Evolutionary conservation across 2,113 vertebrate species (phyloP).

Genomic region (Ciconia boyciana): DNA sequence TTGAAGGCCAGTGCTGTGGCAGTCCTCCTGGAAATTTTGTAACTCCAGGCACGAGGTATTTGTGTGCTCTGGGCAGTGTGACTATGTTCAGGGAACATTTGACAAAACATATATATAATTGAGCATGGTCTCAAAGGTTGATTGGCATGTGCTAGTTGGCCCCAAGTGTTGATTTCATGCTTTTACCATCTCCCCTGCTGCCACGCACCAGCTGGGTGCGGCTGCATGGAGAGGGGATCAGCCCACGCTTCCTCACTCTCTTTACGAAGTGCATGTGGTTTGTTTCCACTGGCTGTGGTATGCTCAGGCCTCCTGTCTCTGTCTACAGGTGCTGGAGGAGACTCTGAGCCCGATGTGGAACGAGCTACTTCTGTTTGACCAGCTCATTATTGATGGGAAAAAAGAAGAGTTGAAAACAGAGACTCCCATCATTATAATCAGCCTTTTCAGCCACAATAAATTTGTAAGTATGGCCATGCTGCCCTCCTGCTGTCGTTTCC

Average conservation of each 20-base stretch:
- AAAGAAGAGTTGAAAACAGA: slow-evolving; percentile 85
- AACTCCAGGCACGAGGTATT: background rate
- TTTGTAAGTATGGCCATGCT: slow-evolving; percentile 72
- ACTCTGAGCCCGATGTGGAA: slow-evolving; percentile 91
- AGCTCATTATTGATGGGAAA: slow-evolving; percentile 86
- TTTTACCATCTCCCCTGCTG: background rate
- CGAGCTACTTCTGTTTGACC: slow-evolving; percentile 87
- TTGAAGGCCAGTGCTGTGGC: background rate
- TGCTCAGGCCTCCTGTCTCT: background rate
- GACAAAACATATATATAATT: background rate
- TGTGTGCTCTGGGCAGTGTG: background rate
- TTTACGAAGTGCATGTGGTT: background rate
- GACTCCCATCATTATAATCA: slow-evolving; percentile 84
- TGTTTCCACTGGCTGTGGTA: background rate
- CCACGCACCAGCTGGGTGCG: background rate
- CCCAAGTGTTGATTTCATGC: background rate
- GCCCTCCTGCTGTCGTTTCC: background rate
- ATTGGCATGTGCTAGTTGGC: background rate
- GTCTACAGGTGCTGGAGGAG: slow-evolving; percentile 78
- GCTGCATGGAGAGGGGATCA: background rate
- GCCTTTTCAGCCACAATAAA: slow-evolving; percentile 83
- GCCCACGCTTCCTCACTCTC: background rate
- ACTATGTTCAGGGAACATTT: background rate
- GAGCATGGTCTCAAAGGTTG: background rate
- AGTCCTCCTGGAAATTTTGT: background rate